These are phyloP conservation scores for Tineola bisselliella DNA, from an alignment of 2,888 invertebrate species.

Conservation along the genomic window DNA sequence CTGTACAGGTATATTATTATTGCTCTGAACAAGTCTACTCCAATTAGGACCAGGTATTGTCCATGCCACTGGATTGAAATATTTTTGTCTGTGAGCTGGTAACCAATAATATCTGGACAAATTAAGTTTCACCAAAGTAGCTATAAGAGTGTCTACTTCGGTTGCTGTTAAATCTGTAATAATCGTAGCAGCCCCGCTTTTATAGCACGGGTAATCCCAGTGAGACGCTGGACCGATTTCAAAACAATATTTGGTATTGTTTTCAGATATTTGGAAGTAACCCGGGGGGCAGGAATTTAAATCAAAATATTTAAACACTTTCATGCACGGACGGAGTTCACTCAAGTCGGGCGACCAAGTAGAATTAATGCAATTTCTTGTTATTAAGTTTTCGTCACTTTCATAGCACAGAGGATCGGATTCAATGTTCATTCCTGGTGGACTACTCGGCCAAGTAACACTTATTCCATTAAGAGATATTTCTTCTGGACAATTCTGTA, in stretches of 20 bases:
- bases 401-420: constrained; percentile 44
- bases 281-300: constrained; percentile 41
- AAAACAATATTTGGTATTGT: constrained; percentile 42
- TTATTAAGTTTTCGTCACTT: constrained; percentile 30
- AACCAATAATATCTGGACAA: constrained; percentile 52
- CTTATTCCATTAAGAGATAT: constrained; percentile 31
- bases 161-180: constrained; percentile 39
- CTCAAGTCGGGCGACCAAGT: constrained; percentile 36
- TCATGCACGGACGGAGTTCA: constrained; percentile 34
- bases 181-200: constrained; percentile 45
- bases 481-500: constrained; percentile 46
- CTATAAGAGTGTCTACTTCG: constrained; percentile 34
- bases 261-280: constrained; percentile 35
- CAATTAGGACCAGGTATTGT: constrained; percentile 57
- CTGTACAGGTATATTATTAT: constrained; percentile 24
- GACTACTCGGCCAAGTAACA: constrained; percentile 39
- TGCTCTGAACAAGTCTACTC: constrained; percentile 30
- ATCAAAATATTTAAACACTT: constrained; percentile 32
- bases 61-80: constrained; percentile 53
- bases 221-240: constrained; percentile 29
- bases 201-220: constrained; percentile 50
- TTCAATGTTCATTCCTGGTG: constrained; percentile 28
- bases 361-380: constrained; percentile 28
- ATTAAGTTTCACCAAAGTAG: constrained; percentile 30
- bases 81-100: constrained; percentile 48